A percentile compares a stretch with the other conserved stretches of the same genome.
phyloP scores from a whole-genome alignment of 2,113 vertebrate species.

The Syrrhaptes paradoxus region DNA sequence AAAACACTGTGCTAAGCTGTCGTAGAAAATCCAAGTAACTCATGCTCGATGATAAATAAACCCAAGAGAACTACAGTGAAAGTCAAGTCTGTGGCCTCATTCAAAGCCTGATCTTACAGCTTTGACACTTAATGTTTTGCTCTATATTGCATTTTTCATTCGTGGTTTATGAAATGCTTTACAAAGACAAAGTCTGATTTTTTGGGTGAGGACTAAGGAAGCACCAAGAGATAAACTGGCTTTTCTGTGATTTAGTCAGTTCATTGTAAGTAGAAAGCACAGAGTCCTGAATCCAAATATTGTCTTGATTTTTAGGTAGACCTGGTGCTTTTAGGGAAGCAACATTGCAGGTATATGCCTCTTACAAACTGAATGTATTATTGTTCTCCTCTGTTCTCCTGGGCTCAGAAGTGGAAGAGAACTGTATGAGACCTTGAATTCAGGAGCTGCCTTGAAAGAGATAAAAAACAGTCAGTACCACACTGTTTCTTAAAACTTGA shows the following conservation, averaged over 20 bases:
- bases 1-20: background rate
- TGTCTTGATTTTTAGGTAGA: background rate
- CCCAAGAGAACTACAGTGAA: background rate
- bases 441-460: background rate
- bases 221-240: background rate
- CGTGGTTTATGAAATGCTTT: constrained; percentile 6
- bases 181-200: background rate
- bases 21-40: background rate
- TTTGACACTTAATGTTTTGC: background rate
- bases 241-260: background rate
- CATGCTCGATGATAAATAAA: background rate
- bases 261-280: background rate
- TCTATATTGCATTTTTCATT: constrained; percentile 7
- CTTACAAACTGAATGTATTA: background rate
- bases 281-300: background rate
- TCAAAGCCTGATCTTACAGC: background rate
- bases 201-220: background rate
- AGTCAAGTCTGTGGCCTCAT: background rate
- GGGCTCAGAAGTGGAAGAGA: background rate
- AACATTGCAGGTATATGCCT: background rate
- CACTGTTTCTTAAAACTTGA: background rate
- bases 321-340: background rate
- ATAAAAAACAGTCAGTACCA: background rate
- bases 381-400: background rate
- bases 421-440: background rate